A percentile compares a stretch with the other conserved stretches of the same genome.
phyloP scores from a whole-genome alignment of 2,888 invertebrate genomes.

The Drosophila suboccidentalis region DNA sequence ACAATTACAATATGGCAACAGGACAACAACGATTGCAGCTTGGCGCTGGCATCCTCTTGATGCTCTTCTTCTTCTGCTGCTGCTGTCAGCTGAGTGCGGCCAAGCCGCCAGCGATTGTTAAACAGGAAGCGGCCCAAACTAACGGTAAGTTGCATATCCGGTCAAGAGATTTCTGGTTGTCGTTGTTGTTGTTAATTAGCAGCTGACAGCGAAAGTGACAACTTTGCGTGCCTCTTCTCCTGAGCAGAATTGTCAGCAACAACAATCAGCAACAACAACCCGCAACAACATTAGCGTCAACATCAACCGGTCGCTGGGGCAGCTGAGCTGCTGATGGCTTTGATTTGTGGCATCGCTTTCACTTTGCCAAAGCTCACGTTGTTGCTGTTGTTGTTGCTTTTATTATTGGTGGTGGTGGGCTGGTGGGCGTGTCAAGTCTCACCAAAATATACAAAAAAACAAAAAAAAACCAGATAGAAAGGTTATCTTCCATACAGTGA shows the following conservation, averaged over 20 bases:
- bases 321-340: conserved; percentile 48
- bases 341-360: conserved; percentile 78
- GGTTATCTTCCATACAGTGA: neutral
- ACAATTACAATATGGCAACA: conserved; percentile 33
- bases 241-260: conserved; percentile 51
- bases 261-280: conserved; percentile 12
- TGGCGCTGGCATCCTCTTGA: conserved; percentile 24
- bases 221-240: conserved; percentile 4
- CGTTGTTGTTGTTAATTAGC: conserved; percentile 31
- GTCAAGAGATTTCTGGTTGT: neutral
- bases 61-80: conserved; percentile 18
- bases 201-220: conserved; percentile 45
- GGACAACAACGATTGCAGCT: conserved; percentile 31
- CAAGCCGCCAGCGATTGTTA: conserved; percentile 39
- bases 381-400: conserved; percentile 8
- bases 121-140: conserved; percentile 56
- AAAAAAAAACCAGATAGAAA: conserved; percentile 6
- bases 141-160: conserved; percentile 64
- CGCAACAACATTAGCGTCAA: conserved; percentile 34
- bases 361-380: conserved; percentile 53
- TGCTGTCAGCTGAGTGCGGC: conserved; percentile 26
- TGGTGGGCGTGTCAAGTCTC: conserved; percentile 42
- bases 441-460: neutral
- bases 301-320: conserved; percentile 48
- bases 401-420: conserved; percentile 7